Conservation (phyloP, 2,888 invertebrate genomes). For the Zaprionus bogoriensis region DNA sequence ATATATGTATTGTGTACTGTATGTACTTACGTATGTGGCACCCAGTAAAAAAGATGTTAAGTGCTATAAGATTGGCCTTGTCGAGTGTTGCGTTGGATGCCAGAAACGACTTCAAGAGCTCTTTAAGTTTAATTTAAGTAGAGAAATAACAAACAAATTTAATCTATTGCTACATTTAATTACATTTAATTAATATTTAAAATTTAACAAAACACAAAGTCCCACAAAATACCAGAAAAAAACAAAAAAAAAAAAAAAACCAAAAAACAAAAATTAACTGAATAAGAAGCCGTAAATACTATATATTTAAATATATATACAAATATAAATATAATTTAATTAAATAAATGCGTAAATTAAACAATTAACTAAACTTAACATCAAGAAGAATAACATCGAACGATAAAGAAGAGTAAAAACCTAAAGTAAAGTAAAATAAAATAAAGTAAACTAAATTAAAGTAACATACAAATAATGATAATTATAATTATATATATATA, state of each 20-base stretch:
- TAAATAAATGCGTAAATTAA: constrained; percentile 47
- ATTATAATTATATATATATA: constrained; percentile 7
- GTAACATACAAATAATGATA: constrained; percentile 18
- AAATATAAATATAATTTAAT: constrained; percentile 40
- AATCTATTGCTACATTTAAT: constrained; percentile 68
- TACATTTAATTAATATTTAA: constrained; percentile 52
- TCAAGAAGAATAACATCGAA: constrained; percentile 15
- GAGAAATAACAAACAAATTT: constrained; percentile 75
- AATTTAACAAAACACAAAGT: constrained; percentile 42
- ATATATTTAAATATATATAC: constrained; percentile 20
- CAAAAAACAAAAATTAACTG: constrained; percentile 2
- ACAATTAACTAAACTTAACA: constrained; percentile 32
- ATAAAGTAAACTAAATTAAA: too few relatives aligned
- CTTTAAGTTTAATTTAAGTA: constrained; percentile 81
- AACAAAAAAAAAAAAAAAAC: constrained; percentile 23
- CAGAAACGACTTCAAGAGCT: constrained; percentile 83
- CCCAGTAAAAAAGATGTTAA: constrained; percentile 82
- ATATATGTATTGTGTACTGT: neutral
- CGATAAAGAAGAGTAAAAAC: constrained; percentile 32
- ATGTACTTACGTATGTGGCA: constrained; percentile 13
- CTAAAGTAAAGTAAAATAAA: constrained; percentile 35
- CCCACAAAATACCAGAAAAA: constrained; percentile 28
- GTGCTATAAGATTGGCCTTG: constrained; percentile 83
- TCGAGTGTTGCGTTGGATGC: constrained; percentile 83
- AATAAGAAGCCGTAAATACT: constrained; percentile 11